Base-by-base conservation (phyloP, 2,888 invertebrate species). In the Disparrhopalites patrizii region DNA sequence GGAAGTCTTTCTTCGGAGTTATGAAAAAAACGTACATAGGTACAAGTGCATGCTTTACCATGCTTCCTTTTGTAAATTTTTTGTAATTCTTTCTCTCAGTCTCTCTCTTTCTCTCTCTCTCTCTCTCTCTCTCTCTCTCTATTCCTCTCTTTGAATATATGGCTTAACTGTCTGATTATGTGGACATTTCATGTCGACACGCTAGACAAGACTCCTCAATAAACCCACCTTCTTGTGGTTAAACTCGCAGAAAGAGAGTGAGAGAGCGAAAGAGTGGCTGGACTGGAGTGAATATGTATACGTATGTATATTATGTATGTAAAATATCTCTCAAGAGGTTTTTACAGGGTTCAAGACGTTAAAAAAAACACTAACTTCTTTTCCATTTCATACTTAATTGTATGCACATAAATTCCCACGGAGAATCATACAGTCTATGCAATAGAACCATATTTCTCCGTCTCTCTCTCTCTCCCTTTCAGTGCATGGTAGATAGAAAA, bases 171-270 rank as follows among this genome's bases (percentile, higher is more conserved):
- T 43, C 43, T 43, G 43, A 43, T 43, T 43, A 43, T 43, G 52
- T 51, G 52, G 52, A 52, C 52, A 52, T 27, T 25, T 52, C 27
- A 52, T 52, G 52, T 52, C 52, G 52, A 52, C 52, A 52, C 27
- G 52, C 28, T 3, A 25, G 28, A 52, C 28, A 43, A 43, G 43
- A 43, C 43, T 43, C 43, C 43, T 43, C 43, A 43, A 43, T 43
- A 43, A 43, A 5, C 43, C 43, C n/a, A 43, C 43, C 43, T 20
- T n/a, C n/a, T n/a, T n/a, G n/a, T n/a, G n/a, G n/a, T n/a, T n/a
- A n/a, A n/a, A n/a, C n/a, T n/a, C n/a, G n/a, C n/a, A n/a, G n/a
- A n/a, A n/a, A n/a, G n/a, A n/a, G n/a, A n/a, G n/a, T n/a, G n/a
- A n/a, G n/a, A n/a, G n/a, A n/a, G n/a, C n/a, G n/a, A n/a, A n/a